Conservation (phyloP, 37 sponge, comb jelly and placozoan genomes). For the Halichondria panicea region DNA sequence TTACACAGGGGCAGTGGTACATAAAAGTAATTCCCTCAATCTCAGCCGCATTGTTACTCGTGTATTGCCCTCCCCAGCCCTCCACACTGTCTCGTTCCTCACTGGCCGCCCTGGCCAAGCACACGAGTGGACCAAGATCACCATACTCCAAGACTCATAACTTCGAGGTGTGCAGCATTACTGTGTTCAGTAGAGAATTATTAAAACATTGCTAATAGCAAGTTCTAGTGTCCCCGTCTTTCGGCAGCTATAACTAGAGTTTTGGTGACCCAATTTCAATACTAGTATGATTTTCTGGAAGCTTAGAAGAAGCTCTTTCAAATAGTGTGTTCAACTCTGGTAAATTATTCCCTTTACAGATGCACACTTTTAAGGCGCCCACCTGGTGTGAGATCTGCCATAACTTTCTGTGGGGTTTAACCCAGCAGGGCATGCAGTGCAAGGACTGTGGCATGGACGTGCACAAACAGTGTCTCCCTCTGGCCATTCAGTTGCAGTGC, state of each 20-base stretch:
- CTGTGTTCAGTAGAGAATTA: no score
- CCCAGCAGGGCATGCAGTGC: slow-evolving; percentile 56
- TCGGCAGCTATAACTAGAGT: no score
- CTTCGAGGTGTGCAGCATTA: slow-evolving; percentile 33
- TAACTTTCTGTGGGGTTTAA: slow-evolving; percentile 80
- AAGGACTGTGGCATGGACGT: slow-evolving; percentile 73
- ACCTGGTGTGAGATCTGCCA: slow-evolving; percentile 81
- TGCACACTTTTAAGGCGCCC: slow-evolving; percentile 39
- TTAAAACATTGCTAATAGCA: no score
- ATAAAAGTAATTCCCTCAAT: no score
- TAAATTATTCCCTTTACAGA: no score
- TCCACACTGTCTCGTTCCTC: background rate
- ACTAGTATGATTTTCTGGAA: no score
- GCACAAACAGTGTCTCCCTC: slow-evolving; percentile 64
- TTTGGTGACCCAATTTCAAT: no score
- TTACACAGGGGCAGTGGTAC: no score
- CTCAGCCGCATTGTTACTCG: no score
- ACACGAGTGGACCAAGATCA: slow-evolving; percentile 27
- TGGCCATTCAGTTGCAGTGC: slow-evolving; percentile 52
- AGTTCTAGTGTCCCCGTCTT: no score
- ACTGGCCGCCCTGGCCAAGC: slow-evolving; percentile 13
- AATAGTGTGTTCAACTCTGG: no score
- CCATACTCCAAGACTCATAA: slow-evolving; percentile 43
- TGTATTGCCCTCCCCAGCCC: background rate
- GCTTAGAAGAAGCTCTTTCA: no score